These are phyloP conservation scores for Tricholauxania praeusta DNA, from an alignment of 2,888 invertebrate genomes.

Conservation along the genomic window DNA sequence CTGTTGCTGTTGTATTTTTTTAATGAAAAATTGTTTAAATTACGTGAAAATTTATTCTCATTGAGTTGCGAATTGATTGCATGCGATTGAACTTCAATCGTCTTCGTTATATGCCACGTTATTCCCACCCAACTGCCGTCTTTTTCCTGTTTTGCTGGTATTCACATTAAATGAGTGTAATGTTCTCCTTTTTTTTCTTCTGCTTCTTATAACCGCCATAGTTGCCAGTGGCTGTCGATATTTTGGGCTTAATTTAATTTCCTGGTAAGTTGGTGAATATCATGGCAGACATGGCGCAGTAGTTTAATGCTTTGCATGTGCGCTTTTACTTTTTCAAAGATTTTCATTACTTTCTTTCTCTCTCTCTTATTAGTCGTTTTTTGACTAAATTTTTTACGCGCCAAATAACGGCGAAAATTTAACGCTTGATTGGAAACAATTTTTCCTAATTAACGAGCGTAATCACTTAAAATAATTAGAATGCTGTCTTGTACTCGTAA, in stretches of 20 bases:
- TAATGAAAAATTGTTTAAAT: slow-evolving; percentile 26
- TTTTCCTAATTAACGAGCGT: slow-evolving; percentile 48
- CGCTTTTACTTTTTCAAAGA: no score
- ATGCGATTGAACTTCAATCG: background rate
- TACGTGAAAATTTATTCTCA: slow-evolving; percentile 18
- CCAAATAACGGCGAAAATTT: slow-evolving; percentile 36
- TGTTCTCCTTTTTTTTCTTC: background rate
- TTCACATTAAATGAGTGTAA: background rate
- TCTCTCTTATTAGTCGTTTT: background rate
- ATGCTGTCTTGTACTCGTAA: slow-evolving; percentile 30
- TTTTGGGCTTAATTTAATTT: background rate
- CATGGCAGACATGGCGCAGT: no score
- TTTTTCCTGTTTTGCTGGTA: background rate
- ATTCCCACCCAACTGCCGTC: background rate
- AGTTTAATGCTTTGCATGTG: no score
- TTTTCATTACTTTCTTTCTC: no score
- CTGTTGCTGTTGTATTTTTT: background rate
- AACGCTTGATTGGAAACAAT: slow-evolving; percentile 44
- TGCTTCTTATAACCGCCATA: background rate
- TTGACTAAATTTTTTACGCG: slow-evolving; percentile 9
- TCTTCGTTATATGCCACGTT: background rate
- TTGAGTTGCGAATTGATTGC: slow-evolving; percentile 14
- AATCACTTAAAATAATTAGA: slow-evolving; percentile 51
- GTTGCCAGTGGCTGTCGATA: slow-evolving; percentile 2
- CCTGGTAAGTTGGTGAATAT: no score